Conservation (phyloP, 1,140 invertebrate species). For the Solenopsis fugax region DNA sequence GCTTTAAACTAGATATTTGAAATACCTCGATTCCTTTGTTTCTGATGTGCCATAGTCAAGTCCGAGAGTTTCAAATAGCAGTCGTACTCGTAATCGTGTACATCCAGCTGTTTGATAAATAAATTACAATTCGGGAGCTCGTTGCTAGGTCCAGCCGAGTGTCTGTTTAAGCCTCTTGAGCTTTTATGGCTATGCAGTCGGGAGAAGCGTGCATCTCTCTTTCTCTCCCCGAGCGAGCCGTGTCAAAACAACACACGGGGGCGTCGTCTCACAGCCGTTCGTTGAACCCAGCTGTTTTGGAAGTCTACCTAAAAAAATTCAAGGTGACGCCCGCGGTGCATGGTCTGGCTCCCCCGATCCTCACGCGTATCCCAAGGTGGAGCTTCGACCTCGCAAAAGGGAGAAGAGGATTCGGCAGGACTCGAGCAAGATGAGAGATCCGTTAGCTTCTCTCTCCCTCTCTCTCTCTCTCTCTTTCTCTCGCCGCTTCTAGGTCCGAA, state of each 20-base stretch:
- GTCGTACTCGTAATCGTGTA: neutral
- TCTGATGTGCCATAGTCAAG: neutral
- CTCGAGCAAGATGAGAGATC: neutral
- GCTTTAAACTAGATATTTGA: neutral
- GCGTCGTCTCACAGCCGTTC: conserved; percentile 31
- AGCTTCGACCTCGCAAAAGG: conserved; percentile 10
- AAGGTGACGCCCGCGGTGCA: conserved; percentile 37
- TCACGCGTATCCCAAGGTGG: neutral
- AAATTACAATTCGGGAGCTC: neutral
- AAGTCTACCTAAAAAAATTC: conserved; percentile 47
- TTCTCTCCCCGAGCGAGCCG: neutral
- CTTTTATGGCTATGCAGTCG: conserved; percentile 17
- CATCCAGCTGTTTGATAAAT: neutral
- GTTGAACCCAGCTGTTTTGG: conserved; percentile 49
- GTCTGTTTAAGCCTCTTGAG: neutral
- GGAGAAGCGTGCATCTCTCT: neutral
- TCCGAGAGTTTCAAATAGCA: too few relatives aligned
- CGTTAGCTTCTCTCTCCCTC: neutral
- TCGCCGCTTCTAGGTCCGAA: neutral
- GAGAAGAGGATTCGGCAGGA: conserved; percentile 18
- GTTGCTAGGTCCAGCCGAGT: neutral
- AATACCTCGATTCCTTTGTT: neutral
- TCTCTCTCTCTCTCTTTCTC: too few relatives aligned
- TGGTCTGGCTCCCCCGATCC: neutral
- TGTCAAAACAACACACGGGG: conserved; percentile 41